Conservation (phyloP, 1,140 invertebrate species). For the Paraescarpia echinospica region DNA sequence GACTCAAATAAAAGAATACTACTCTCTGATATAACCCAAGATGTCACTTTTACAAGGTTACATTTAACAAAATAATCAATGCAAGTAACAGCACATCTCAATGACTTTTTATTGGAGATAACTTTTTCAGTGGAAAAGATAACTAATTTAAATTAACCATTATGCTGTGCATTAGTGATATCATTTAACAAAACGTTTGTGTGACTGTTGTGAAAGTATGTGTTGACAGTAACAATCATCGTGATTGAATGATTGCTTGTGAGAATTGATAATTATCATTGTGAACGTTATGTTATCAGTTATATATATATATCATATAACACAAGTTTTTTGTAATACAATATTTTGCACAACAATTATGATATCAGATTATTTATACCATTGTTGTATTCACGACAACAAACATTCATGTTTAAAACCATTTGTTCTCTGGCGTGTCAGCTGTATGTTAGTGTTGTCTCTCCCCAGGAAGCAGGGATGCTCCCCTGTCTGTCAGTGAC, state of each 20-base stretch:
- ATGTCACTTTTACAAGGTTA: no score
- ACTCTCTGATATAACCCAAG: no score
- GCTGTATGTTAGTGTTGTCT: background rate
- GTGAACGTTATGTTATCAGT: no score
- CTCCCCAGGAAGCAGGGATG: background rate
- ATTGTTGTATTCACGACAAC: background rate
- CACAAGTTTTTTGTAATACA: background rate
- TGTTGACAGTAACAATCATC: background rate
- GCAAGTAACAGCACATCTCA: no score
- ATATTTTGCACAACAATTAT: background rate
- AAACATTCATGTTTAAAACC: background rate
- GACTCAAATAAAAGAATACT: no score
- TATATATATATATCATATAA: background rate
- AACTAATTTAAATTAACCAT: no score
- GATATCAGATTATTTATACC: background rate
- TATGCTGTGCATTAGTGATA: no score
- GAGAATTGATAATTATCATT: background rate
- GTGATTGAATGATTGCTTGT: background rate
- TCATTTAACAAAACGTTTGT: no score
- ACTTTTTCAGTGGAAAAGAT: no score
- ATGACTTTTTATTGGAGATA: no score
- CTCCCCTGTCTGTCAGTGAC: background rate
- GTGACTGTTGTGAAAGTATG: background rate
- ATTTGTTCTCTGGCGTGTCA: background rate
- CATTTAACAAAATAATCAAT: no score